Evolutionary conservation across 2,113 vertebrate genomes (phyloP).

Genomic region (Ptilonorhynchus violaceus): DNA sequence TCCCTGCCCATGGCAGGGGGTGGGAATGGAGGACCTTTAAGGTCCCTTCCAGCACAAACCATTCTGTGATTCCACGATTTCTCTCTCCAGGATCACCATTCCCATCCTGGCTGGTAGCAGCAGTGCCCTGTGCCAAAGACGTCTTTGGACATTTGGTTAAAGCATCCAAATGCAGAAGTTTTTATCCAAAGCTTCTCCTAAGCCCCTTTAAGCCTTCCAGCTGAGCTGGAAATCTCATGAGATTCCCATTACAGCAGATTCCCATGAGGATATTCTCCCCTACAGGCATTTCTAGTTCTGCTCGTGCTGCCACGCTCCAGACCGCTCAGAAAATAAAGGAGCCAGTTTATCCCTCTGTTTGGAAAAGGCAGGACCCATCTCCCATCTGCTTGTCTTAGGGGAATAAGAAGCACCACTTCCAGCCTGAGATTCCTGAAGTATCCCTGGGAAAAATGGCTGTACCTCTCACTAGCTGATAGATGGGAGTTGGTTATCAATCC

Average conservation of each 20-base stretch:
- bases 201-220: not conserved
- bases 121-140: not conserved
- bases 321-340: not conserved
- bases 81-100: not conserved
- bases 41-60: not conserved
- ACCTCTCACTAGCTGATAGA: fast-evolving
- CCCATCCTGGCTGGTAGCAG: fast-evolving
- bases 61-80: not conserved
- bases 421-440: fast-evolving
- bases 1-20: not conserved
- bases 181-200: not conserved
- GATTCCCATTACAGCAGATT: not conserved
- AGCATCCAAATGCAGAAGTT: not conserved
- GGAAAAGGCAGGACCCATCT: not conserved
- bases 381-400: fast-evolving
- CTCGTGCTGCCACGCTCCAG: fast-evolving
- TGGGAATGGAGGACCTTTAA: not conserved
- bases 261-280: not conserved
- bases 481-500: fast-evolving
- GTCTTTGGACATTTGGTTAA: not conserved
- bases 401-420: not conserved
- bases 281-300: not conserved
- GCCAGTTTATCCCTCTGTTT: fast-evolving
- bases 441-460: not conserved
- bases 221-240: not conserved